phyloP scores from a whole-genome alignment of 2,113 vertebrate genomes.

The Tricholaema leucomelas region DNA sequence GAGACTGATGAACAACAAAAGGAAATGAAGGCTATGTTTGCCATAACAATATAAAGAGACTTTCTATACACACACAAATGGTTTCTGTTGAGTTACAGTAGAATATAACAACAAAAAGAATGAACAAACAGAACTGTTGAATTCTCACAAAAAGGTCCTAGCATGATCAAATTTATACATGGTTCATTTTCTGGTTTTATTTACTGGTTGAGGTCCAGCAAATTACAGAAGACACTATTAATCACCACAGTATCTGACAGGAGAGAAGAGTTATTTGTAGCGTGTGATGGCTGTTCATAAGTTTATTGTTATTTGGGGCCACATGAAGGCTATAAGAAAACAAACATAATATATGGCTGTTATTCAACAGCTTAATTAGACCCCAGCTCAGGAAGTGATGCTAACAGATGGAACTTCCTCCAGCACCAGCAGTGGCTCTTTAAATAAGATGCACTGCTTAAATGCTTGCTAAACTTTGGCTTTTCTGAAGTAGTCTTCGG shows the following conservation, averaged over 20 bases:
- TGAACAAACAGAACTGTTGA: neutral
- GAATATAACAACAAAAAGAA: slow-evolving; percentile 25
- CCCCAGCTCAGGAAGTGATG: neutral
- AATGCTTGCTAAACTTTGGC: neutral
- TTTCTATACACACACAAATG: slow-evolving; percentile 10
- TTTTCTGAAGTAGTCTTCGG: neutral
- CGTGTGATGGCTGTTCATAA: neutral
- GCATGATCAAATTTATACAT: neutral
- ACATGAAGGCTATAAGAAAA: neutral
- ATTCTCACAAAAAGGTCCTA: slow-evolving; percentile 60
- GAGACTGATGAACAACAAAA: slow-evolving; percentile 62
- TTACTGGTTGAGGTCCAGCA: neutral
- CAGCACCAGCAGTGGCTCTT: neutral
- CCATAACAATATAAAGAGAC: slow-evolving; percentile 61
- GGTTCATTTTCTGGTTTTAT: neutral
- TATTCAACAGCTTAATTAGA: neutral
- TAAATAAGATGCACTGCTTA: neutral
- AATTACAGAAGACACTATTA: neutral
- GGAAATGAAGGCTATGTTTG: slow-evolving; percentile 34
- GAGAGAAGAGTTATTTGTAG: neutral
- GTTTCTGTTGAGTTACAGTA: neutral
- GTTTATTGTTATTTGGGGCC: neutral
- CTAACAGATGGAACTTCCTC: neutral
- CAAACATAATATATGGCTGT: neutral
- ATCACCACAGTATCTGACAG: neutral